phyloP scores from a whole-genome alignment of 2,113 vertebrate species.

The Loxodonta africana region DNA sequence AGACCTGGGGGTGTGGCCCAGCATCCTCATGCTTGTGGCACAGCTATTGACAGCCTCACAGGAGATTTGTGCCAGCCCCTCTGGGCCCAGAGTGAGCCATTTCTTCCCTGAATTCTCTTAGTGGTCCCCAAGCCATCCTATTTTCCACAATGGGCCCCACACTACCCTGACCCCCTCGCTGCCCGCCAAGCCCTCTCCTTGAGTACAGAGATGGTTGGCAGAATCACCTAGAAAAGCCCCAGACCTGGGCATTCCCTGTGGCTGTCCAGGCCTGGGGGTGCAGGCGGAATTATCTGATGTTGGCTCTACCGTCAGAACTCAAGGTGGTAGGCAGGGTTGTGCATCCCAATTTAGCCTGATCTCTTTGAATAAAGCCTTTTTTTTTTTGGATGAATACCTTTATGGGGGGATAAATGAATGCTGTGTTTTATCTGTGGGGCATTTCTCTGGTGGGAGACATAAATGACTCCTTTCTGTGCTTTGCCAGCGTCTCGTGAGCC shows the following conservation, averaged over 20 bases:
- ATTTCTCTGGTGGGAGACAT: conserved; percentile 47
- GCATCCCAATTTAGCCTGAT: conserved; percentile 23
- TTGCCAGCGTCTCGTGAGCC: neutral
- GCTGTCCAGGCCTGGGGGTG: no score
- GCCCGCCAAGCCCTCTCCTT: neutral
- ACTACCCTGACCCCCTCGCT: neutral
- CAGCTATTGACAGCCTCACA: neutral
- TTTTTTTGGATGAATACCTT: conserved; percentile 57
- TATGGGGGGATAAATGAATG: conserved; percentile 15
- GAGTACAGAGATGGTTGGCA: neutral
- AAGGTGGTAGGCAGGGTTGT: neutral
- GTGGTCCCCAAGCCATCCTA: neutral
- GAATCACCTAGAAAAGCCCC: conserved; percentile 16
- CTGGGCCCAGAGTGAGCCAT: neutral
- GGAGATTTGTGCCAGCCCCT: neutral
- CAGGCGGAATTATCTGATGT: neutral
- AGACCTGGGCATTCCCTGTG: neutral
- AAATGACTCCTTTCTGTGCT: neutral
- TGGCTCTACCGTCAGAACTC: neutral
- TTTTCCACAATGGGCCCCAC: neutral
- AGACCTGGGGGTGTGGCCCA: neutral
- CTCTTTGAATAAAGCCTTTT: conserved; percentile 51
- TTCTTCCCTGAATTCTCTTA: neutral
- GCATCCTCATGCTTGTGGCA: neutral
- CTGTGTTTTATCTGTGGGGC: conserved; percentile 21